Conservation (phyloP, 2,888 invertebrate species). For the Imbricaverruca yamaguchii region DNA sequence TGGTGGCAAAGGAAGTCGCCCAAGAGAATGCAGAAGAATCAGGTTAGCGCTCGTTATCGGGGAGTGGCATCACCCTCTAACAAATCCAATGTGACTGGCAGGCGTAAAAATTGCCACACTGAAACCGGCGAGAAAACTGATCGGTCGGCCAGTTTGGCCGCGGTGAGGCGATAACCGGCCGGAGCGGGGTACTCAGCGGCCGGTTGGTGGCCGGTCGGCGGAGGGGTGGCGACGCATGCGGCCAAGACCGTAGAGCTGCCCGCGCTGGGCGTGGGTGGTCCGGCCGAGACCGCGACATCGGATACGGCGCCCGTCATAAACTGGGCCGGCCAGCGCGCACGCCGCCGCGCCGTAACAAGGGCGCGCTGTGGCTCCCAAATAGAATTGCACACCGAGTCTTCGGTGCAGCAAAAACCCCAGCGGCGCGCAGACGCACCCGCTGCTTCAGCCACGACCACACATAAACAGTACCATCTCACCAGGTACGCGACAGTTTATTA, state of each 20-base stretch:
- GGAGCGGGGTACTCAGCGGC: no score
- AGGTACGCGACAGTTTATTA: slow-evolving; percentile 18
- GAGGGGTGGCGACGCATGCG: background rate
- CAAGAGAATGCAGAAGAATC: no score
- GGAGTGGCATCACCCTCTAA: no score
- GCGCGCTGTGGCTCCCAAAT: background rate
- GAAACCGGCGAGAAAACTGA: no score
- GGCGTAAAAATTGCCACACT: no score
- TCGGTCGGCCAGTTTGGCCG: no score
- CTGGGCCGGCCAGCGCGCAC: background rate
- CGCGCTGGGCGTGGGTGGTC: background rate
- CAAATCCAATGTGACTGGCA: no score
- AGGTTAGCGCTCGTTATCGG: no score
- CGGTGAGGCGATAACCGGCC: no score
- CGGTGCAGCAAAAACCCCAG: background rate
- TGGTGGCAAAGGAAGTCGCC: no score
- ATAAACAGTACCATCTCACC: slow-evolving; percentile 13
- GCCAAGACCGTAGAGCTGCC: background rate
- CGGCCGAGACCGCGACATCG: background rate
- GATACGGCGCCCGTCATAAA: background rate
- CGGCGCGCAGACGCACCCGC: background rate
- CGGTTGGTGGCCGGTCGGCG: background rate
- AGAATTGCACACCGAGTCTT: background rate
- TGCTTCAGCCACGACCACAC: background rate
- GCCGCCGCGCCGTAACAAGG: background rate